Conservation (phyloP, 2,797 vertebrate species). For the Antrozous pallidus region DNA sequence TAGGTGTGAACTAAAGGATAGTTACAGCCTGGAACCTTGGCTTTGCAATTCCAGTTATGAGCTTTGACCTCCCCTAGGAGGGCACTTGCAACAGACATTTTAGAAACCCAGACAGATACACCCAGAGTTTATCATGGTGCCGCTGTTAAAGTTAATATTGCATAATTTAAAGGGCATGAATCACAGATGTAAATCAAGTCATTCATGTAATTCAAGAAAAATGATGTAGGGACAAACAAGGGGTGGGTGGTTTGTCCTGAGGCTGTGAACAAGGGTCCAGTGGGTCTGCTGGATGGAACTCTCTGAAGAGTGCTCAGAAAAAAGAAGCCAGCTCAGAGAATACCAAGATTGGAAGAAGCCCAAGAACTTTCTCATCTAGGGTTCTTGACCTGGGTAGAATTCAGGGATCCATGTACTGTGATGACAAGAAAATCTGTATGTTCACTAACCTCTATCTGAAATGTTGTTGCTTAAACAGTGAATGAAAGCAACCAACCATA, state of each 20-base stretch:
- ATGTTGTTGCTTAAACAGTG: neutral
- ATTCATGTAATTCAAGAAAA: slow-evolving; percentile 60
- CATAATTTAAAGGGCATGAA: slow-evolving; percentile 50
- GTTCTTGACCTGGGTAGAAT: neutral
- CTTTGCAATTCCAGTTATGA: neutral
- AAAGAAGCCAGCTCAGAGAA: neutral
- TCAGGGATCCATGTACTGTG: no score
- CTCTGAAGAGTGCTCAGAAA: neutral
- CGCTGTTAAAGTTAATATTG: slow-evolving; percentile 56
- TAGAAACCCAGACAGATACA: neutral
- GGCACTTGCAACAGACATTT: neutral
- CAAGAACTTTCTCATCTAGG: neutral
- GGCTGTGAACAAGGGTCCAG: neutral
- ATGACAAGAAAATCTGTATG: neutral
- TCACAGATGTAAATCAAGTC: slow-evolving; percentile 54
- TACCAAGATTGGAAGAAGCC: neutral
- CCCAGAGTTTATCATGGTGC: slow-evolving; percentile 5
- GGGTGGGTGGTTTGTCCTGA: neutral
- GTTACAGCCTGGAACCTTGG: neutral
- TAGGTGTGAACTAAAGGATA: neutral
- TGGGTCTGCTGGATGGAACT: neutral
- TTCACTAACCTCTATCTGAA: neutral
- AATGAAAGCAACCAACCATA: neutral
- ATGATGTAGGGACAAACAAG: slow-evolving; percentile 52
- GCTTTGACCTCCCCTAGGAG: neutral